Base-by-base conservation (phyloP, 2,888 invertebrate species). In the Griposia aprilina region DNA sequence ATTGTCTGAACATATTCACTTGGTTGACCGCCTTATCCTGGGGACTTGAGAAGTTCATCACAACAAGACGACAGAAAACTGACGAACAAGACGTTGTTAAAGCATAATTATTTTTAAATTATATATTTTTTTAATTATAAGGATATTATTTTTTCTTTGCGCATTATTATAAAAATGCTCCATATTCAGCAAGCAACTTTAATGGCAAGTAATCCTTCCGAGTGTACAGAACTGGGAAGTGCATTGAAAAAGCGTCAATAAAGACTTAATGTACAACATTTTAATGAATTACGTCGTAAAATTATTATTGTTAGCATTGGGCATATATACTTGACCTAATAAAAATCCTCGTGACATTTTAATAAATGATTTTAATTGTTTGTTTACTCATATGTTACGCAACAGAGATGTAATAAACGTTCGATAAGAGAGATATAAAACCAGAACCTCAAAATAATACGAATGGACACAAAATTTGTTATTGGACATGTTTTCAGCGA, bases 1-100 rank as follows among this genome's bases (percentile, higher is more conserved):
- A 98, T 90, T 97, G 97, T 83, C 94, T 98, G 2, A 98, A 98
- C 87, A 96, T 97, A 55, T 97, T 98, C 89, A 97, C 98, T 0
- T 98, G 97, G 92, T 85, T 97, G 10, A 98, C 98, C 0, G 97
- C 97, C 0, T 90, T 97, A 17, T 97, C 97, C 2, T 98, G 98
- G 98, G 96, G 97, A 3, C 78, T 97, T 10, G 98, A 98, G 88
- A 96, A 96, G 85, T 96, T 93, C 84, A 93, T 96, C 62, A 90
- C 91, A 76, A 82, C 91, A 7, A 93, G 91, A 86, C 90, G 89
- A 84, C 94, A 92, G 65, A 91, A 90, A 60, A 83, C 80, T 62
- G 81, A 88, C 6, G 87, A 90, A 71, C 83, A 90, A 78, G 89
- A 93, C 20, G 72, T 90, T 69, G 81, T 90, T 50, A 91, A 92